Conservation (phyloP, 2,113 vertebrate species). For the Trichomycterus rosablanca region DNA sequence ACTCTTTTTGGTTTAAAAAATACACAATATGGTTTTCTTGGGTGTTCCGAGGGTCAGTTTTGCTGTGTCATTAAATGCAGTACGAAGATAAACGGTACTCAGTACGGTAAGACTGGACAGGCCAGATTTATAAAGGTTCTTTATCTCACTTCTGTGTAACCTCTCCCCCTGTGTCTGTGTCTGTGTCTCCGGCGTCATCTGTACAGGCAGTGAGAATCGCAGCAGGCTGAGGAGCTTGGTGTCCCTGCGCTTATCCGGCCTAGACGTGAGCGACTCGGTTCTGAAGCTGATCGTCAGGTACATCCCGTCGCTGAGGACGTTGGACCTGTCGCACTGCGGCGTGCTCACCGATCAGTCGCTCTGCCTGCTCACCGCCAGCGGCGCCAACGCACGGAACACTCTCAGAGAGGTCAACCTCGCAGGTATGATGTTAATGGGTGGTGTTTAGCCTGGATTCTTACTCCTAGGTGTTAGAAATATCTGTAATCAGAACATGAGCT, state of each 20-base stretch:
- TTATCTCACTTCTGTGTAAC: no score
- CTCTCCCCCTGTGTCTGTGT: neutral
- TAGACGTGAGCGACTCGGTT: constrained; percentile 86
- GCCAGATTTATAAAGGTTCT: no score
- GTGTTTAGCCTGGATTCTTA: no score
- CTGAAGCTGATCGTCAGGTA: constrained; percentile 89
- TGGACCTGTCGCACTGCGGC: constrained; percentile 93
- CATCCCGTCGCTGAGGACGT: constrained; percentile 86
- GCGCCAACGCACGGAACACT: constrained; percentile 85
- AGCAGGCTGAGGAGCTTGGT: constrained; percentile 89
- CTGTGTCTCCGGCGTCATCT: neutral
- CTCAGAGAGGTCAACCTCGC: constrained; percentile 90
- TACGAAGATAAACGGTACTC: no score
- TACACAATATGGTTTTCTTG: no score
- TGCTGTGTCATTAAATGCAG: no score
- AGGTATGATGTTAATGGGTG: no score
- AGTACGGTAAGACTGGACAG: no score
- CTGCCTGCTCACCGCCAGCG: constrained; percentile 82
- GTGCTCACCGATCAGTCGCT: constrained; percentile 84
- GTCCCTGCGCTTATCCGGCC: constrained; percentile 85
- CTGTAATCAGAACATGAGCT: no score
- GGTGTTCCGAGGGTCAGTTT: no score
- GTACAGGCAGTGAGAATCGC: constrained; percentile 82
- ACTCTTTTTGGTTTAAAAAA: no score
- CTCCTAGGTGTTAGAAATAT: no score